Percentiles rank a stretch among this genome's conserved stretches.
phyloP scores from a whole-genome alignment of 2,888 invertebrate species.

The Idaea straminata region DNA sequence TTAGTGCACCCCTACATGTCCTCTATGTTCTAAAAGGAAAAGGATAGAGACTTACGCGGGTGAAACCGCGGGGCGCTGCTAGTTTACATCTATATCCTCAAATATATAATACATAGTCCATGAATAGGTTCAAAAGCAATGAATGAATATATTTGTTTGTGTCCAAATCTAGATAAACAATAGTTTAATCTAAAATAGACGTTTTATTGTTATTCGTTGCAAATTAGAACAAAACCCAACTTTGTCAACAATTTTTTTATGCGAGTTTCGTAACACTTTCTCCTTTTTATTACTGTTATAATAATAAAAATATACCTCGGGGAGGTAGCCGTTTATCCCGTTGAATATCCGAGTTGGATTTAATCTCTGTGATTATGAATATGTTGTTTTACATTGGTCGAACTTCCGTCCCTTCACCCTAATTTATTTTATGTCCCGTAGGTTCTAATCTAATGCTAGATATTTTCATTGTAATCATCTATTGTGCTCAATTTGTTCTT shows the following conservation, averaged over 20 bases:
- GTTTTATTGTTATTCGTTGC: neutral
- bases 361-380: constrained; percentile 47
- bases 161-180: no score
- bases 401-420: neutral
- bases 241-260: constrained; percentile 11
- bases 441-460: neutral
- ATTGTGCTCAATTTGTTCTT: neutral
- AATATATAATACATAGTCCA: no score
- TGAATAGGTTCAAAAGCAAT: no score
- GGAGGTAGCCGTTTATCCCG: constrained; percentile 33
- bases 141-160: no score
- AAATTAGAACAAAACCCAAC: constrained; percentile 1
- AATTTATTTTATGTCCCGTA: neutral
- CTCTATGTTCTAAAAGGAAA: no score
- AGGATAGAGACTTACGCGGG: no score
- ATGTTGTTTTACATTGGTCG: constrained; percentile 13
- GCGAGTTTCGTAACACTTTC: constrained; percentile 20
- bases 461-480: neutral
- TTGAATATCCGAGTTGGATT: constrained; percentile 45
- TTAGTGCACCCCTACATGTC: no score
- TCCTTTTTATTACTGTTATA: constrained; percentile 22
- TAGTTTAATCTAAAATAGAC: neutral
- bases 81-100: no score
- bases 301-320: constrained; percentile 37
- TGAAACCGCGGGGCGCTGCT: no score